Conservation (phyloP, 2,113 vertebrate species). For the Epinephelus cyanopodus region DNA sequence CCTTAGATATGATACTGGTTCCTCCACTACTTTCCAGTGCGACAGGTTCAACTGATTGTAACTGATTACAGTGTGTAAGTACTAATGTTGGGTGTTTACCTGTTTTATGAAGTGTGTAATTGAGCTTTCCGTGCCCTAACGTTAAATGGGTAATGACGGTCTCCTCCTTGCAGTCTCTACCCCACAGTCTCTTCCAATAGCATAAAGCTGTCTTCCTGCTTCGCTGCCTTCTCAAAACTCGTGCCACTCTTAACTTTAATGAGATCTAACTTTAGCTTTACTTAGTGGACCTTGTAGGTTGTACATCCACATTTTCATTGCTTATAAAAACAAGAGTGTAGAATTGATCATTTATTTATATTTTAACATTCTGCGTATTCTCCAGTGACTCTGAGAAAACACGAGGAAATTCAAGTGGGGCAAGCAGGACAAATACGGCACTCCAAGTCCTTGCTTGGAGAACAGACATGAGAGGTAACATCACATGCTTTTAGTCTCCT, state of each 20-base stretch:
- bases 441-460: slow-evolving; percentile 5
- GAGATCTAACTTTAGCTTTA: slow-evolving; percentile 20
- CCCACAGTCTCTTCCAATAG: slow-evolving; percentile 13
- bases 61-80: slow-evolving; percentile 40
- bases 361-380: not conserved
- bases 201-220: not conserved
- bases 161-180: slow-evolving; percentile 27
- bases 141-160: slow-evolving; percentile 48
- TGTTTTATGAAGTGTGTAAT: slow-evolving; percentile 71
- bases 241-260: not conserved
- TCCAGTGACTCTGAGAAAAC: not conserved
- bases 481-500: slow-evolving; percentile 43
- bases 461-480: slow-evolving; percentile 40
- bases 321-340: not conserved
- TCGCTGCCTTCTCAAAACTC: not conserved
- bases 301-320: too few relatives aligned
- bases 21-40: slow-evolving; percentile 15
- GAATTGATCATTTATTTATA: not conserved
- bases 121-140: slow-evolving; percentile 47
- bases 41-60: slow-evolving; percentile 48
- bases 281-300: slow-evolving; percentile 9
- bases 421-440: not conserved
- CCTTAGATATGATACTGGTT: not conserved
- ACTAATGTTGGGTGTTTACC: slow-evolving; percentile 54
- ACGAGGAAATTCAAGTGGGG: not conserved